Evolutionary conservation across 2,113 vertebrate species (phyloP).

Genomic region (Catharus bicknelli): DNA sequence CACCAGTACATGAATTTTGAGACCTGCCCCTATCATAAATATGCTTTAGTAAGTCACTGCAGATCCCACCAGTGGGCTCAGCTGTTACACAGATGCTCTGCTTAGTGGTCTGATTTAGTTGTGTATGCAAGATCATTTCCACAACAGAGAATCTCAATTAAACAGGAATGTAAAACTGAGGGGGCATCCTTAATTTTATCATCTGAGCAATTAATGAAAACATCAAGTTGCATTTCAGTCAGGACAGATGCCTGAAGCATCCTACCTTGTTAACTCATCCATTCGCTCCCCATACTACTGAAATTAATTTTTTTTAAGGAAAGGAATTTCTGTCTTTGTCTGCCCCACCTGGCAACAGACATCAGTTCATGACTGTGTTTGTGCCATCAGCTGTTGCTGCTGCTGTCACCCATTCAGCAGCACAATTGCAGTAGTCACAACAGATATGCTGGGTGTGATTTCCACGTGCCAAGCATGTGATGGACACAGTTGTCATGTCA

Average conservation of each 20-base stretch:
- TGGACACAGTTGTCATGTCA: rapidly evolving
- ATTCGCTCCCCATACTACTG: background rate
- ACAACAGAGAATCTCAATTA: background rate
- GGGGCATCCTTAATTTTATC: background rate
- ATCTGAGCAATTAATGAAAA: background rate
- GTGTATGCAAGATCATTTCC: background rate
- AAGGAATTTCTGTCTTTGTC: background rate
- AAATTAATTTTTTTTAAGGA: background rate
- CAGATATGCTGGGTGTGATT: background rate
- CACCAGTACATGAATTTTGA: background rate
- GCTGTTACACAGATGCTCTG: background rate
- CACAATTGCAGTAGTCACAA: rapidly evolving
- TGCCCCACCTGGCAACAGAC: background rate
- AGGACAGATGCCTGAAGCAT: background rate
- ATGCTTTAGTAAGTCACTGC: background rate
- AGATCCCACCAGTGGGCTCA: background rate
- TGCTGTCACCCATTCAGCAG: background rate
- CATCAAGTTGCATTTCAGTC: background rate
- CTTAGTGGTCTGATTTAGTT: background rate
- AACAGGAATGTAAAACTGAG: background rate
- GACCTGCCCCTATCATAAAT: background rate
- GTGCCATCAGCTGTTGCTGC: background rate
- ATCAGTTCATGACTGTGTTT: background rate
- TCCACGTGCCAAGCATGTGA: rapidly evolving
- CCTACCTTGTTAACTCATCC: background rate